Evolutionary conservation across 2,888 invertebrate species (phyloP).

Genomic region (Microdon myrmicae): DNA sequence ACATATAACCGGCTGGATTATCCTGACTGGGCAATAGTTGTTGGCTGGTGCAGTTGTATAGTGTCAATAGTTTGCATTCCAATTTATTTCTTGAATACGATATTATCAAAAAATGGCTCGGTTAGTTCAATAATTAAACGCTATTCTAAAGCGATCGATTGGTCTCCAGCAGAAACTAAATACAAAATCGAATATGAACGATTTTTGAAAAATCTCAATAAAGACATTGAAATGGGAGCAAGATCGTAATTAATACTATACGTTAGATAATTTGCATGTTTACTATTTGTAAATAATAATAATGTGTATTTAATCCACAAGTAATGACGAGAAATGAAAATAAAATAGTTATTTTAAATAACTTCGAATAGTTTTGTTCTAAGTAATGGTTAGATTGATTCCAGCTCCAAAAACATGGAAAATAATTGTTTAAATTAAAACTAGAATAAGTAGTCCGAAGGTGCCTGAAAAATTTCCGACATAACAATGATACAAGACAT

Average conservation of each 20-base stretch:
- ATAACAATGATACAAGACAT: too few relatives aligned
- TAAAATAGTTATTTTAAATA: too few relatives aligned
- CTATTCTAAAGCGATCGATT: slow-evolving; percentile 66
- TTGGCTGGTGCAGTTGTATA: slow-evolving; percentile 76
- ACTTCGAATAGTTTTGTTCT: too few relatives aligned
- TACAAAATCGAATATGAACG: slow-evolving; percentile 56
- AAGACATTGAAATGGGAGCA: slow-evolving; percentile 39
- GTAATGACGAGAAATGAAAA: too few relatives aligned
- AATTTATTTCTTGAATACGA: slow-evolving; percentile 71
- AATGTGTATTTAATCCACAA: too few relatives aligned
- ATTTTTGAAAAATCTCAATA: slow-evolving; percentile 42
- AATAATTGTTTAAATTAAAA: too few relatives aligned
- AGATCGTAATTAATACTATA: slow-evolving; percentile 13
- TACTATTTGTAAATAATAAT: not conserved
- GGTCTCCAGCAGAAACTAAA: slow-evolving; percentile 71
- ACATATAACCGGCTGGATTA: slow-evolving; percentile 68
- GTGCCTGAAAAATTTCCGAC: too few relatives aligned
- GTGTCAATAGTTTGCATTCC: slow-evolving; percentile 83
- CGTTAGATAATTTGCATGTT: not conserved
- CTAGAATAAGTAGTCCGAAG: too few relatives aligned
- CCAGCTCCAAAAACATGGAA: too few relatives aligned
- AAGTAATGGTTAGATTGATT: too few relatives aligned
- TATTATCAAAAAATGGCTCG: slow-evolving; percentile 62
- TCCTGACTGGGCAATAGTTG: slow-evolving; percentile 71
- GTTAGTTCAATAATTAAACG: slow-evolving; percentile 61